These are phyloP conservation scores for Oegoconia quadripuncta DNA, from an alignment of 2,888 invertebrate species.

Conservation along the genomic window DNA sequence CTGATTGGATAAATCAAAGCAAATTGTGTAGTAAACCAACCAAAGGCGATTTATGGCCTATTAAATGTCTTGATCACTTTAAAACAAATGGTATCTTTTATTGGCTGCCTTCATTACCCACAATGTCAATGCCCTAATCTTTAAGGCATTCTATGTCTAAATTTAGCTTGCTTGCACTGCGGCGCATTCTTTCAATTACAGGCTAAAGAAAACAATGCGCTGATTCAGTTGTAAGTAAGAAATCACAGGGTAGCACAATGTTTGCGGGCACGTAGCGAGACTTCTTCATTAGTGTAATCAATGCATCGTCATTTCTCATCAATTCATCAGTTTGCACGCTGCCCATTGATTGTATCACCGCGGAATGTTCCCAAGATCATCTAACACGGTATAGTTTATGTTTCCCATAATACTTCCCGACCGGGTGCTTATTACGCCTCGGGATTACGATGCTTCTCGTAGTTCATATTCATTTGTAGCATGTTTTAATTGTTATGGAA, in stretches of 20 bases:
- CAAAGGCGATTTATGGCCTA: too few species aligned
- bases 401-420: constrained; percentile 50
- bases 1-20: too few species aligned
- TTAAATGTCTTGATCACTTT: too few species aligned
- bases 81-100: too few species aligned
- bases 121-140: too few species aligned
- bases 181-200: constrained; percentile 1
- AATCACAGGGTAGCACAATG: background rate
- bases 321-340: constrained; percentile 43
- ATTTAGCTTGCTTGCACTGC: too few species aligned
- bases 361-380: constrained; percentile 61
- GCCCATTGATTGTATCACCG: constrained; percentile 56
- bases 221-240: background rate
- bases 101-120: too few species aligned
- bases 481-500: constrained; percentile 3
- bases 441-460: constrained; percentile 36
- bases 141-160: too few species aligned
- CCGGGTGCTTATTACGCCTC: constrained; percentile 43
- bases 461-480: constrained; percentile 37
- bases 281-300: constrained; percentile 40
- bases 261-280: constrained; percentile 11
- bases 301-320: constrained; percentile 50
- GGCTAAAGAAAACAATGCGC: constrained; percentile 1
- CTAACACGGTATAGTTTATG: constrained; percentile 36
- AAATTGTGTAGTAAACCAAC: too few species aligned